A percentile compares a stretch with the other conserved stretches of the same genome.
These are phyloP conservation scores for Actinostola sp. DNA, from an alignment of 92 coral and sea anemone species.

Conservation along the genomic window DNA sequence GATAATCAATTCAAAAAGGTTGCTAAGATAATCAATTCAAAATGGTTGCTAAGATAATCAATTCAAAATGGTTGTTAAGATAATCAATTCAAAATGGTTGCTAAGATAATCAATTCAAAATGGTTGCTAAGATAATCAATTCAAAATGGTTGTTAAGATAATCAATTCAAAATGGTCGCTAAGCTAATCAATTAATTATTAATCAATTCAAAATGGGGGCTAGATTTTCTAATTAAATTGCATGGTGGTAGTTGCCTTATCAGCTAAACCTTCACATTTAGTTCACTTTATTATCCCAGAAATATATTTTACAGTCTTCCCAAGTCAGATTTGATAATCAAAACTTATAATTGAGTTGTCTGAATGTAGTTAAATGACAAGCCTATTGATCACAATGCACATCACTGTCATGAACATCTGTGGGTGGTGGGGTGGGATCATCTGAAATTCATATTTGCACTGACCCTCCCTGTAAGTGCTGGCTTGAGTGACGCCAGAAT, in stretches of 20 bases:
- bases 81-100: neutral
- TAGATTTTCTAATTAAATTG: conserved; percentile 9
- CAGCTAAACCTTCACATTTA: conserved; percentile 15
- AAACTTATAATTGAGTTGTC: conserved; percentile 1
- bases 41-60: neutral
- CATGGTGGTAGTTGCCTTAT: conserved; percentile 20
- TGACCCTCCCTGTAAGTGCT: conserved; percentile 17
- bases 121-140: neutral
- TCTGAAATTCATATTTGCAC: conserved; percentile 14
- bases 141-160: too few relatives aligned
- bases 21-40: neutral
- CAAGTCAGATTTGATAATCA: conserved; percentile 12
- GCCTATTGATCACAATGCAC: conserved; percentile 19
- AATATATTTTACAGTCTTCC: conserved; percentile 10
- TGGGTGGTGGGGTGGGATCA: conserved; percentile 26
- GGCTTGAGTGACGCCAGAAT: conserved; percentile 17
- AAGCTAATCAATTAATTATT: too few relatives aligned
- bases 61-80: neutral
- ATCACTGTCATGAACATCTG: conserved; percentile 24
- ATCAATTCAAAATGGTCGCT: too few relatives aligned
- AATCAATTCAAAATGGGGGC: conserved; percentile 15
- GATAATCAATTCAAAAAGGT: neutral
- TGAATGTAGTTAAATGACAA: conserved; percentile 7
- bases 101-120: neutral
- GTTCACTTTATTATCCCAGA: conserved; percentile 8